These are phyloP conservation scores for Protobothrops mucrosquamatus DNA, from an alignment of 2,113 vertebrate species.

Conservation along the genomic window DNA sequence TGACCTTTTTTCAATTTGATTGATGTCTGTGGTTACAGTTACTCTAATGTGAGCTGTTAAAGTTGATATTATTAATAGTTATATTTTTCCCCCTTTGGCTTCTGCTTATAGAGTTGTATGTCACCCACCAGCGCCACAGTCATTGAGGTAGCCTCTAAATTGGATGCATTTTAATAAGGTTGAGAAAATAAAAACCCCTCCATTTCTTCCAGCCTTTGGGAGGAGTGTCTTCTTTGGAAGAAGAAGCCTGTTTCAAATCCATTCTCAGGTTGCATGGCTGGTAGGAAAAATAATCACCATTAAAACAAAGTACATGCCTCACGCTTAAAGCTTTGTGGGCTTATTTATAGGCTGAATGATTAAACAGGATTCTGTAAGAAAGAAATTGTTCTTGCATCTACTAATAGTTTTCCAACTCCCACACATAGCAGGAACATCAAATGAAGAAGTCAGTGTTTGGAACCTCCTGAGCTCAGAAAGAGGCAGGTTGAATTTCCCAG, in stretches of 20 bases:
- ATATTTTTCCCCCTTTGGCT: neutral
- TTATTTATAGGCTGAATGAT: constrained; percentile 71
- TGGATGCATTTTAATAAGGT: neutral
- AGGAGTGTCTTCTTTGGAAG: neutral
- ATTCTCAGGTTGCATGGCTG: constrained; percentile 28
- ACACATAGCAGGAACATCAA: constrained; percentile 40
- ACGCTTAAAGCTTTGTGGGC: constrained; percentile 51
- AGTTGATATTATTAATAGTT: neutral
- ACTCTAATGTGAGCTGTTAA: neutral
- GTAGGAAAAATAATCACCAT: constrained; percentile 16
- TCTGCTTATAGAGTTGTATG: neutral
- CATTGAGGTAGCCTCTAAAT: neutral
- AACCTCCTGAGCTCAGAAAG: constrained; percentile 50
- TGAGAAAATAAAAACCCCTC: neutral
- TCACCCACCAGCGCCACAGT: neutral
- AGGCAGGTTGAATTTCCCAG: constrained; percentile 40
- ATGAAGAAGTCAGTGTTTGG: constrained; percentile 32
- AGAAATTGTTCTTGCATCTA: constrained; percentile 37
- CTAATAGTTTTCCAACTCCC: constrained; percentile 58
- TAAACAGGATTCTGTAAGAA: constrained; percentile 61
- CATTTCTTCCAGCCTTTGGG: neutral
- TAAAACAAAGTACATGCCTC: constrained; percentile 45
- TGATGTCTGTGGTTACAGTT: neutral
- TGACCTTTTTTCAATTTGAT: neutral
- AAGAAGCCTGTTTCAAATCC: neutral